These are phyloP conservation scores for Rutpela maculata DNA, from an alignment of 2,888 invertebrate species.

Conservation along the genomic window DNA sequence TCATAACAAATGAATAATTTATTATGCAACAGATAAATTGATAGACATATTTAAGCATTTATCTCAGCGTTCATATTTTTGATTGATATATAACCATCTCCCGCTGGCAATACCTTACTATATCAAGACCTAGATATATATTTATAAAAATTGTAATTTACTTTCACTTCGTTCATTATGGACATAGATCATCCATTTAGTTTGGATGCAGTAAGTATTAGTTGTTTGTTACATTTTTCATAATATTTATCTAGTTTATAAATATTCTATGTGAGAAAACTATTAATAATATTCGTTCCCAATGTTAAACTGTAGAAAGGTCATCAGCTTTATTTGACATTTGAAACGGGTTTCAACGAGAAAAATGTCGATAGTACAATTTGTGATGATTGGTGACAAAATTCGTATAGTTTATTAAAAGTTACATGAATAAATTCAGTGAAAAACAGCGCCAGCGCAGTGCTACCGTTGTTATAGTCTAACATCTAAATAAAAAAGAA, in stretches of 20 bases:
- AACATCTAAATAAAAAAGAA: no score
- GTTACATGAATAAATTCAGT: no score
- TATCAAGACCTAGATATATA: slow-evolving; percentile 20
- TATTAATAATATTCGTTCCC: not conserved
- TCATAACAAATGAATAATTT: slow-evolving; percentile 16
- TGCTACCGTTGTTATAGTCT: no score
- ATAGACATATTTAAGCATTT: slow-evolving; percentile 18
- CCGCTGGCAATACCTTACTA: slow-evolving; percentile 25
- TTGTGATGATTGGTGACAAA: not conserved
- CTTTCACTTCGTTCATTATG: slow-evolving; percentile 16
- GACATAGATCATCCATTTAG: not conserved
- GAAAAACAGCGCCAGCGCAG: no score
- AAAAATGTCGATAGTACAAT: not conserved
- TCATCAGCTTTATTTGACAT: not conserved
- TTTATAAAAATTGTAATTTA: not conserved
- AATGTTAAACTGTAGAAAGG: not conserved
- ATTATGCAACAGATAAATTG: slow-evolving; percentile 25
- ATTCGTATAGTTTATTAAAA: not conserved
- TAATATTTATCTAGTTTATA: not conserved
- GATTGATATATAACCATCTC: slow-evolving; percentile 28
- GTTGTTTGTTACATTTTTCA: slow-evolving; percentile 1
- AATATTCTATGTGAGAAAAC: not conserved
- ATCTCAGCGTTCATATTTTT: slow-evolving; percentile 7
- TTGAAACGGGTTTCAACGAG: not conserved
- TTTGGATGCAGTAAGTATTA: slow-evolving; percentile 1